These are phyloP conservation scores for Eumerus sabulonum DNA, from an alignment of 2,888 invertebrate genomes.

Conservation along the genomic window DNA sequence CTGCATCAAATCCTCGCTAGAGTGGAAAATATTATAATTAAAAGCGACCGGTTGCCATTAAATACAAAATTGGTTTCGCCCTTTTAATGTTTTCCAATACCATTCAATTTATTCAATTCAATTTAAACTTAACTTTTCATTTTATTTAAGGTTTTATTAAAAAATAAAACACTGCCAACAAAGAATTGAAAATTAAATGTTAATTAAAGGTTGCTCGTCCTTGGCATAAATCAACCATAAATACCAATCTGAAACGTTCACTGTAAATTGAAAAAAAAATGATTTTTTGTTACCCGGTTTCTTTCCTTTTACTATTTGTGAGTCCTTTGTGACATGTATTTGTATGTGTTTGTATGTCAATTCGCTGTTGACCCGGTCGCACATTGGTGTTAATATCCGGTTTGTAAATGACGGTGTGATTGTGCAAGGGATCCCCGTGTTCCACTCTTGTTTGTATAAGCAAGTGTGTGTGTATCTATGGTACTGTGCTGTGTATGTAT, in stretches of 20 bases:
- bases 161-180: neutral
- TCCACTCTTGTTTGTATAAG: slow-evolving; percentile 9
- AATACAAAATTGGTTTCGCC: no score
- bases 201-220: no score
- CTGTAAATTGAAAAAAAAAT: neutral
- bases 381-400: slow-evolving; percentile 52
- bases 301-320: slow-evolving; percentile 1
- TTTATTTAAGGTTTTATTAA: no score
- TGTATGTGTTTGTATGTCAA: no score
- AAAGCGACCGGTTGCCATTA: no score
- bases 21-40: no score
- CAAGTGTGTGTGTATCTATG: no score
- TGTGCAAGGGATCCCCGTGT: slow-evolving; percentile 34
- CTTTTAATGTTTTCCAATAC: no score
- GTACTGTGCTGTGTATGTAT: slow-evolving; percentile 38
- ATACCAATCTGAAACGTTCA: neutral
- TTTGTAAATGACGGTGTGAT: slow-evolving; percentile 50
- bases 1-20: no score
- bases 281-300: no score
- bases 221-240: neutral
- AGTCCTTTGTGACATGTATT: neutral
- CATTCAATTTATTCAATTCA: no score
- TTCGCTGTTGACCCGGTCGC: slow-evolving; percentile 1
- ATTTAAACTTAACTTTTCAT: no score
- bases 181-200: neutral